These are phyloP conservation scores for Eupelmus urozonus DNA, from an alignment of 2,888 invertebrate species.

Conservation along the genomic window DNA sequence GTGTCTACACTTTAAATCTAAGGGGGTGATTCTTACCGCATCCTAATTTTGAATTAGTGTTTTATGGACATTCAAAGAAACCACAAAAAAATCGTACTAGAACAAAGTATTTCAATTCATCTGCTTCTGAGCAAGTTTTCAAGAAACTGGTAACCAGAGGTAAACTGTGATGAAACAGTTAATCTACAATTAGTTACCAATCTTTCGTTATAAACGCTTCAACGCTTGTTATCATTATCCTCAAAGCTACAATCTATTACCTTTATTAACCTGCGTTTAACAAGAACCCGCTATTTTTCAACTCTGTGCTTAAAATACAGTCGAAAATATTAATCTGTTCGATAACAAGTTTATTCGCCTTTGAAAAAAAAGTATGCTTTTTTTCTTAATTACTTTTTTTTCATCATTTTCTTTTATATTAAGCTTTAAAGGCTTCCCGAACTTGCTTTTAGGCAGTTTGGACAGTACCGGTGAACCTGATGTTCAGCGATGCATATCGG, in stretches of 20 bases:
- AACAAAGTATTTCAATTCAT: too few relatives aligned
- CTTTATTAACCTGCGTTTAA: constrained; percentile 39
- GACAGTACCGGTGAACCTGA: constrained; percentile 42
- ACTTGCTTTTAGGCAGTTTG: constrained; percentile 60
- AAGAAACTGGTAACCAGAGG: neutral
- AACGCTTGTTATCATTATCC: constrained; percentile 13
- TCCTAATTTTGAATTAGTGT: too few relatives aligned
- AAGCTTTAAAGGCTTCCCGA: constrained; percentile 53
- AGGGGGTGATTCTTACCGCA: neutral
- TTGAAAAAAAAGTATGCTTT: constrained; percentile 51
- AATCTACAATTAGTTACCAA: constrained; percentile 10
- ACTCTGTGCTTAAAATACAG: constrained; percentile 56
- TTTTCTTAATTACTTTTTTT: constrained; percentile 2
- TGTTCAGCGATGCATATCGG: constrained; percentile 25
- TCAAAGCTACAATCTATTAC: constrained; percentile 11
- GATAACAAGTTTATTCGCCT: constrained; percentile 49
- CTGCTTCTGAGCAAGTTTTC: too few relatives aligned
- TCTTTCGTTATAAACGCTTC: constrained; percentile 13
- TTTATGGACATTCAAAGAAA: too few relatives aligned
- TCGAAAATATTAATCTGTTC: constrained; percentile 57
- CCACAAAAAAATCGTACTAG: too few relatives aligned
- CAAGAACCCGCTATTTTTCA: constrained; percentile 50
- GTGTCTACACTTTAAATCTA: constrained; percentile 5
- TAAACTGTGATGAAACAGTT: neutral
- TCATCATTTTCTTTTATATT: constrained; percentile 19